Percentiles rank a stretch among this genome's conserved stretches.
Evolutionary conservation across 1,140 invertebrate genomes (phyloP).

Genomic region (Zophobas morio): DNA sequence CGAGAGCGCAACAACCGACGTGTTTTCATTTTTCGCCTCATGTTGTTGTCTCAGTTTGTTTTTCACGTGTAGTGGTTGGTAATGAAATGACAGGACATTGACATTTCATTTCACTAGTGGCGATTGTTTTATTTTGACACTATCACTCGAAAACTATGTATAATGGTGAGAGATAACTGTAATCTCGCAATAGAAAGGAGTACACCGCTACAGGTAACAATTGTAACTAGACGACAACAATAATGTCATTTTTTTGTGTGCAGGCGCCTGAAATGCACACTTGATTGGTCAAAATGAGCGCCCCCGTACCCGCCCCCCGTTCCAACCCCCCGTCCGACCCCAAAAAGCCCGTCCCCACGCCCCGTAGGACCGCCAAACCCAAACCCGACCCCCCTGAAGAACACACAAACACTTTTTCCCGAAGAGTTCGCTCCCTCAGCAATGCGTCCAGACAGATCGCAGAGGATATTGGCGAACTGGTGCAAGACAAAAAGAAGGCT

Average conservation of each 20-base stretch:
- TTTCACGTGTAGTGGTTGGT: neutral
- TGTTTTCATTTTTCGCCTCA: no score
- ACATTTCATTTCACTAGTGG: no score
- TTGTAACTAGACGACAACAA: no score
- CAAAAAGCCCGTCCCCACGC: conserved; percentile 61
- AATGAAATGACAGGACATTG: no score
- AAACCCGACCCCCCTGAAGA: conserved; percentile 35
- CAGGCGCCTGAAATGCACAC: no score
- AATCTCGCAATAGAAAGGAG: no score
- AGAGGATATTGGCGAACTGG: conserved; percentile 70
- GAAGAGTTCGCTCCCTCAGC: conserved; percentile 63
- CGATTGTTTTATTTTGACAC: no score
- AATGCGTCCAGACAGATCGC: conserved; percentile 69
- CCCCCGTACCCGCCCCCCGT: conserved; percentile 57
- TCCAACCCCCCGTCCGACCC: conserved; percentile 19
- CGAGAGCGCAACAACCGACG: no score
- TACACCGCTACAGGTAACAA: no score
- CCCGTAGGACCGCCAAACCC: conserved; percentile 44
- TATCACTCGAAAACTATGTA: no score
- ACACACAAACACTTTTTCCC: conserved; percentile 46
- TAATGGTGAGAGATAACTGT: no score
- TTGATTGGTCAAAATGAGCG: conserved; percentile 52
- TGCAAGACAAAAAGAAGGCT: conserved; percentile 69
- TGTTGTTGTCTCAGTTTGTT: neutral
- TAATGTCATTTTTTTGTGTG: no score